Base-by-base conservation (phyloP, 2,888 invertebrate species). In the Lithophane semibrunnea region DNA sequence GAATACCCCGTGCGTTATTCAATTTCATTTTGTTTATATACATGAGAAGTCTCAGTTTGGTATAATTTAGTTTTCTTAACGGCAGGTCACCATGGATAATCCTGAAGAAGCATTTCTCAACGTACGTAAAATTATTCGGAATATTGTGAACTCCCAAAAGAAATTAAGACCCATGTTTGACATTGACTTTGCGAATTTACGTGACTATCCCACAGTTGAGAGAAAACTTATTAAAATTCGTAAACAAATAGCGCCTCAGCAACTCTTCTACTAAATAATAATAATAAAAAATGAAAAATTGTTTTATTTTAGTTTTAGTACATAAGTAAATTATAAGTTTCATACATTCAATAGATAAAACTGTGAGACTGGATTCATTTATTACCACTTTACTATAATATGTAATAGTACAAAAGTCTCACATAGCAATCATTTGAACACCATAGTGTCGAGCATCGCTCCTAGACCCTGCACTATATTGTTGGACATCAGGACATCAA, bases 401-500 rank as follows among this genome's bases (percentile, higher is more conserved):
- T 89, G 88, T 89, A 90, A 87, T 76, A 82, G 79, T 89, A 92
- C 87, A 92, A 92, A 92, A 90, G 86, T 89, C 86, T 90, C 87
- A 86, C 72, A 80, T 77, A 71, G 88, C 83, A 90, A 94, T 96
- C 95, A 97, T 95, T 97, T 96, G 90, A 97, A 97, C 82, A 97
- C 96, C 96, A 97, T 96, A 63, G 96, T 96, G 94, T 99, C 99
- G 73, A 99, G 97, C 99, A 99, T 99, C 56, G 99, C 99, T 88
- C 99, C 99, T 92, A 99, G 97, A 96, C 99, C 99, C 97, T 99
- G 99, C 76, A 99, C 99, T 94, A 99, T 99, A 95, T 99, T 99
- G 88, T 99, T 98, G 74, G 99, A 98, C 99, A 99, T 99, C 73
- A 99, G 97, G 80, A 98, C 98, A 94, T 99, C 99, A 37, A 99